phyloP scores from a whole-genome alignment of 1,140 invertebrate genomes.

The Drosophila nannoptera region DNA sequence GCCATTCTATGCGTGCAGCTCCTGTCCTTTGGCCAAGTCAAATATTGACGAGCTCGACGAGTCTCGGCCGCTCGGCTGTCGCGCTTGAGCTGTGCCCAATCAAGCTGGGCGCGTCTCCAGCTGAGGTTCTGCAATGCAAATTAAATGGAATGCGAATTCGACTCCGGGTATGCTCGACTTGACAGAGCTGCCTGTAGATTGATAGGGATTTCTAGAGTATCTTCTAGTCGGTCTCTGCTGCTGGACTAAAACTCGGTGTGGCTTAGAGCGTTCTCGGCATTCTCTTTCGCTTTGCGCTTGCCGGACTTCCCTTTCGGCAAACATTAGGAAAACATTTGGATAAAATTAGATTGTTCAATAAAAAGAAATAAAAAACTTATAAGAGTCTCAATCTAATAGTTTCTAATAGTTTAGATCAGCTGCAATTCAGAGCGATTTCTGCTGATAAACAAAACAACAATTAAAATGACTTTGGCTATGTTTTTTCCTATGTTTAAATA shows the following conservation, averaged over 20 bases:
- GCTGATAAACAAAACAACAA: too few relatives aligned
- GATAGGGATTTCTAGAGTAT: background rate
- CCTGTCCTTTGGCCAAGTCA: slow-evolving; percentile 4
- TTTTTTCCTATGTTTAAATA: background rate
- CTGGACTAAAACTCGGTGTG: background rate
- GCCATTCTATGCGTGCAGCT: slow-evolving; percentile 7
- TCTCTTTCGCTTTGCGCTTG: background rate
- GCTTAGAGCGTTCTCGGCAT: background rate
- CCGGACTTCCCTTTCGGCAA: background rate
- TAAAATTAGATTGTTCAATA: background rate
- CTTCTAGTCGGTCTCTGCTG: background rate
- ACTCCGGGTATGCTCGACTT: background rate
- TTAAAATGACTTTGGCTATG: too few relatives aligned
- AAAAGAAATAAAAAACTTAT: background rate
- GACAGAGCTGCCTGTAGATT: background rate
- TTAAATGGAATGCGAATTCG: slow-evolving; percentile 5
- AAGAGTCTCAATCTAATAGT: background rate
- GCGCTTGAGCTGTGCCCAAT: slow-evolving; percentile 51
- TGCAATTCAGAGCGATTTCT: too few relatives aligned
- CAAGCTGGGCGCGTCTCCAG: slow-evolving; percentile 43
- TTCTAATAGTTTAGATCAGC: background rate
- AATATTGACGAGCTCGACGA: slow-evolving; percentile 60
- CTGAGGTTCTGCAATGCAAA: slow-evolving; percentile 19
- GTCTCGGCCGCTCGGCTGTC: slow-evolving; percentile 33
- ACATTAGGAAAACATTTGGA: background rate